A percentile compares a stretch with the other conserved stretches of the same genome.
Conservation (phyloP, 37 sponge, comb jelly and placozoan species). For the Corticium candelabrum region DNA sequence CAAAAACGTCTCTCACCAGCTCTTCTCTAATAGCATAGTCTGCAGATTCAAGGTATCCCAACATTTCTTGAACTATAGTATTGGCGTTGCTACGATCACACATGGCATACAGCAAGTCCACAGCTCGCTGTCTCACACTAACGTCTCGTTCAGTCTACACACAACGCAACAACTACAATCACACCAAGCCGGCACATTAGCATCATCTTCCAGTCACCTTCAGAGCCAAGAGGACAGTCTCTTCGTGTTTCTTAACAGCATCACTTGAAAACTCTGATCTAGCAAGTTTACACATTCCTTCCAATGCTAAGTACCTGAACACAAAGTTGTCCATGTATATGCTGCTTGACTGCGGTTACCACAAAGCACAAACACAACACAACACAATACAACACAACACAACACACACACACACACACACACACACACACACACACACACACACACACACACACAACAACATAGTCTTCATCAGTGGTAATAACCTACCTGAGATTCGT, state of each 20-base stretch:
- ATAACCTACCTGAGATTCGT: slow-evolving; percentile 58
- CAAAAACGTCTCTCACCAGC: slow-evolving; percentile 67
- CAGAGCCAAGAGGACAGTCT: slow-evolving; percentile 60
- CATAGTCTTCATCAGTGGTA: too few species aligned
- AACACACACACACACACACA: too few species aligned
- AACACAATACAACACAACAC: too few species aligned
- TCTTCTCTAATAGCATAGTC: slow-evolving; percentile 89
- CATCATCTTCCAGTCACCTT: slow-evolving; percentile 35
- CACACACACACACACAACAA: too few species aligned
- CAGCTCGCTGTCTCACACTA: slow-evolving; percentile 83
- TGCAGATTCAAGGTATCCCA: slow-evolving; percentile 76
- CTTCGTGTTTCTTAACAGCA: slow-evolving; percentile 88
- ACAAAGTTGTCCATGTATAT: too few species aligned
- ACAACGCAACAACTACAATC: background rate
- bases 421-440: too few species aligned
- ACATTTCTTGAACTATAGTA: slow-evolving; percentile 71
- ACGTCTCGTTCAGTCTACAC: slow-evolving; percentile 76
- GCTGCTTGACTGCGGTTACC: too few species aligned
- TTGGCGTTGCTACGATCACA: slow-evolving; percentile 81
- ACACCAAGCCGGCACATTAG: background rate
- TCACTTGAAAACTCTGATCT: slow-evolving; percentile 67
- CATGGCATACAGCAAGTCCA: slow-evolving; percentile 93
- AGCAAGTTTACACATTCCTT: slow-evolving; percentile 66
- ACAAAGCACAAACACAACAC: background rate
- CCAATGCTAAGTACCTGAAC: slow-evolving; percentile 88